phyloP scores from a whole-genome alignment of 2,113 vertebrate species.

The Oncorhynchus keta region DNA sequence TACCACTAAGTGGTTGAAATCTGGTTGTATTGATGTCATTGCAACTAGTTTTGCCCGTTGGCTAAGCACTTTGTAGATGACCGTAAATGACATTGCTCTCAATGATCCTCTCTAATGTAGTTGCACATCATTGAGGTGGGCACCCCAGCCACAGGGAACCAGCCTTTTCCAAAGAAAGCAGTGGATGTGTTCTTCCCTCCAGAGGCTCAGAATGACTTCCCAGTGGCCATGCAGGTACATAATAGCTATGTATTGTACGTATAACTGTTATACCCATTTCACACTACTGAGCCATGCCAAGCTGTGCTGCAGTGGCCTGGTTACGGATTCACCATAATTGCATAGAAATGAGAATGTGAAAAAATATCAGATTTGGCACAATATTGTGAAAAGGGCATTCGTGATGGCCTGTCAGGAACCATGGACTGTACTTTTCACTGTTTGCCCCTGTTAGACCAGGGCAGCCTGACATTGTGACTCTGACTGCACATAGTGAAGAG shows the following conservation, averaged over 20 bases:
- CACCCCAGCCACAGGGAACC: constrained; percentile 92
- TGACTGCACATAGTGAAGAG: not conserved
- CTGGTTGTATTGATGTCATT: no score
- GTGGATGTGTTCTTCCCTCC: constrained; percentile 99
- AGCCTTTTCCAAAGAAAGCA: constrained; percentile 97
- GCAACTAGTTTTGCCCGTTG: no score
- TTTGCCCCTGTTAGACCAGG: not conserved
- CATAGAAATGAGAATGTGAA: no score
- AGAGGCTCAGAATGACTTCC: constrained; percentile 97
- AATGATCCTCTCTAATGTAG: constrained; percentile 61
- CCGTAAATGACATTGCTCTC: no score
- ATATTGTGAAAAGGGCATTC: no score
- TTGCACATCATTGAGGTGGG: constrained; percentile 98
- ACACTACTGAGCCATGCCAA: not conserved
- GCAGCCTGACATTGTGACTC: not conserved
- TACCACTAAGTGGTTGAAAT: not conserved
- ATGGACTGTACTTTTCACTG: not conserved
- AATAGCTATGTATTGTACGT: not conserved
- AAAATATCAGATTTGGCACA: no score
- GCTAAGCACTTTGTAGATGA: not conserved
- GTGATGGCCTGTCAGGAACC: no score
- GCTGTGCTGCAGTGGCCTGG: no score
- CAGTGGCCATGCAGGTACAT: constrained; percentile 91
- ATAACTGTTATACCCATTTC: not conserved
- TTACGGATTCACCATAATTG: no score